Evolutionary conservation across 92 coral and sea anemone species (phyloP), one percentile per base, ranked within the genome.

Genomic region (Porites divaricata): DNA sequence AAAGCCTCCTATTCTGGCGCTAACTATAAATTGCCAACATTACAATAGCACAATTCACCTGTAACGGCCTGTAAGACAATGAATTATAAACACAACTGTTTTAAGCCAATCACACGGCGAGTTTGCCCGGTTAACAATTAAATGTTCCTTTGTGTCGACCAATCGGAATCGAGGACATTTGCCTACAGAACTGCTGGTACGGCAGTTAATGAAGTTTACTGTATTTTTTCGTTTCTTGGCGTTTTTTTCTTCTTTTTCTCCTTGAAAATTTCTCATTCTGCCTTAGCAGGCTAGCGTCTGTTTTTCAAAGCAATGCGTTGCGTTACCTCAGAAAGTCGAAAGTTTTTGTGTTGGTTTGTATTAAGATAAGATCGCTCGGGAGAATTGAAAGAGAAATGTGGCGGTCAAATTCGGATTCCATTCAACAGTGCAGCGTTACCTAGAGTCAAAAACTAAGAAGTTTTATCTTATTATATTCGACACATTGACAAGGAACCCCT

Each of bases 1-100:
- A 92, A 88, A 75, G 84, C 82, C 78, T 87, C 86, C 87, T 85
- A 81, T 86, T 85, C 91, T 92, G 86, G 93, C 93, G 95, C 95
- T 85, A 91, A 96, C 95, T 96, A 95, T 92, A 92, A 95, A 92
- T 96, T 92, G 80, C 95, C 94, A 89, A 95, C 86, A 93, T 89
- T 96, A 95, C 94, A 91, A 94, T 94, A 73, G 80, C 89, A 82
- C 87, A 79, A 80, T 94, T 89, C 95, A 91, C 98, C 94, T 92
- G 95, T 85, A 93, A 91, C 93, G 93, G 98, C 94, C 94, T 91
- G 91, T 81, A 90, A 92, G 81, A 93, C 99, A 95, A 92, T 95
- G 93, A 75, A 86, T 89, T 81, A 89, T 89, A 95, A 91, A 91
- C 94, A 87, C 94, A 81, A 92, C 91, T 66, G 80, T 69, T 28